Evolutionary conservation across 1,140 invertebrate genomes (phyloP), one percentile per base, ranked within the genome.

Genomic region (Phenacoccus solenopsis): DNA sequence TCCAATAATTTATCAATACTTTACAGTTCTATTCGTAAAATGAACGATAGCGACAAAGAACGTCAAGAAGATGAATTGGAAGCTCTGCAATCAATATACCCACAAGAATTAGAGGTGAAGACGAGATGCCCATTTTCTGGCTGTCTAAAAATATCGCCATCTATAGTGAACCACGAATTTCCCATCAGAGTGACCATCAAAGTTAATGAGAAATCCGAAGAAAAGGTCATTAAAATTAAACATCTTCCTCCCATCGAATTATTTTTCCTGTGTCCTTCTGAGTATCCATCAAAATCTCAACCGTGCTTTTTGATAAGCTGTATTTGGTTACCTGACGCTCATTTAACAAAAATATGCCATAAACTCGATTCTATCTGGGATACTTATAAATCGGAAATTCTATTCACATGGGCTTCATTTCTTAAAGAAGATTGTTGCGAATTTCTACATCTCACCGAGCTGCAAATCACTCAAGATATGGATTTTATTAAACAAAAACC

Each of bases 381-480:
- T 64, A 25, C 70, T 73, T 21, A 73, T 22, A 24, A 74, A 71
- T 70, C 64, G 70, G 32, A 67, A 20, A 68, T 71, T 35, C 30
- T 73, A 61, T 71, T 74, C 61, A 73, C 30, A 30, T 72, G 70
- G 56, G 68, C 70, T 72, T 74, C 73, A 27, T 72, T 74, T 69
- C 70, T 73, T n/a, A 72, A 72, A 73, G 70, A 70, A 27, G 59
- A 70, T 16, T 30, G 35, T 16, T 49, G 61, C 24, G 27, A 28
- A 20, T 64, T 67, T 10, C 67, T 70, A 67, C 24, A 38, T 1
- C 9, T 70, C 16, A 7, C 10, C 20, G 67, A 67, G 16, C 27
- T 61, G 30, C 59, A 35, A 21, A 67, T 67, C 24, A 22, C 35
- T 16, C n/a, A 20, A 25, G 70, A 70, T 16, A 70, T 67, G 56